phyloP scores from a whole-genome alignment of 2,888 invertebrate genomes.

The Sinopyrophorus schimmeli region DNA sequence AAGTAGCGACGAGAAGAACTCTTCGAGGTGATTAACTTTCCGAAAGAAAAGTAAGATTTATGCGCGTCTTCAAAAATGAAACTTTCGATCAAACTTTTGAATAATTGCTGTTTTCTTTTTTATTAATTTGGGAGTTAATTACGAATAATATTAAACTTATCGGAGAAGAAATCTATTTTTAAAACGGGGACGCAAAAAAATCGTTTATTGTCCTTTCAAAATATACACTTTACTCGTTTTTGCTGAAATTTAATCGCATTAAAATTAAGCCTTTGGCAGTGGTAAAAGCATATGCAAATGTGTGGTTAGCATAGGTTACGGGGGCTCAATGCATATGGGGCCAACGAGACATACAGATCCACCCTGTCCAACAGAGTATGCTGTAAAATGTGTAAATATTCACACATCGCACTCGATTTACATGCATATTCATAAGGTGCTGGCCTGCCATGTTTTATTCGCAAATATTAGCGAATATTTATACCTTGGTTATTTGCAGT shows the following conservation, averaged over 20 bases:
- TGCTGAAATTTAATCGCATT: constrained; percentile 43
- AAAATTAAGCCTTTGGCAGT: constrained; percentile 44
- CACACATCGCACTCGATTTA: constrained; percentile 38
- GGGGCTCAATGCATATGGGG: constrained; percentile 32
- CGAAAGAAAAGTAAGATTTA: constrained; percentile 40
- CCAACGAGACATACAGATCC: constrained; percentile 37
- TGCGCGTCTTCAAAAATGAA: constrained; percentile 15
- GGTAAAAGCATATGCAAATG: constrained; percentile 44
- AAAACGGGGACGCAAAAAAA: too few relatives aligned
- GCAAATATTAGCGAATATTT: constrained; percentile 41
- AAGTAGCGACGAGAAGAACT: constrained; percentile 36
- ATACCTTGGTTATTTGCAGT: constrained; percentile 22
- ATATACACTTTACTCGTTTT: constrained; percentile 31
- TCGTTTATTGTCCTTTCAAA: constrained; percentile 25
- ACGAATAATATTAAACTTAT: too few relatives aligned
- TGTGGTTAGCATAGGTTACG: constrained; percentile 43
- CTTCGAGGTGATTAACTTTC: constrained; percentile 42
- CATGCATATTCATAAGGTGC: constrained; percentile 41
- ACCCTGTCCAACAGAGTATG: constrained; percentile 39
- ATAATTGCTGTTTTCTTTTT: constrained; percentile 12
- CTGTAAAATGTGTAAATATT: constrained; percentile 47
- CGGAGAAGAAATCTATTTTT: too few relatives aligned
- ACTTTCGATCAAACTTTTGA: constrained; percentile 26
- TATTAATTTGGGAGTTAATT: too few relatives aligned
- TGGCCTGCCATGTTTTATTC: constrained; percentile 36